A percentile compares a stretch with the other conserved stretches of the same genome.
Conservation (phyloP, 2,888 invertebrate genomes). For the Tineola bisselliella region DNA sequence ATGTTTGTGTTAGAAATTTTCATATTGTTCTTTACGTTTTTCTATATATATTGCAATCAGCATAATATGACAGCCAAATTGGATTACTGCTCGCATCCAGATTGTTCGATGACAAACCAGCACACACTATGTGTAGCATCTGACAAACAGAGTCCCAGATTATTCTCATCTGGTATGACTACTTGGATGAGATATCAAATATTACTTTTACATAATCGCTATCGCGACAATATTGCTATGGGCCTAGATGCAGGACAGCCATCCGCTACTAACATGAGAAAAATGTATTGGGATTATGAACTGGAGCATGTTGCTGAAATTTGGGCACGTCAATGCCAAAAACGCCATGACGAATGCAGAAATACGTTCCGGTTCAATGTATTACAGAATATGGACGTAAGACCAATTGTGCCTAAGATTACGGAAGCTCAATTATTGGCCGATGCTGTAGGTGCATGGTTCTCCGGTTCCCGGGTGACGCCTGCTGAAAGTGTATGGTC, state of each 20-base stretch:
- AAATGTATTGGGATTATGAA: conserved; percentile 63
- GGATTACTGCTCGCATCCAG: conserved; percentile 49
- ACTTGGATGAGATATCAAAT: conserved; percentile 58
- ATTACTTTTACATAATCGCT: conserved; percentile 49
- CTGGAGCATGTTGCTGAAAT: conserved; percentile 53
- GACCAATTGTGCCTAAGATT: conserved; percentile 42
- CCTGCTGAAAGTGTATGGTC: conserved; percentile 48
- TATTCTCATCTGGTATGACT: conserved; percentile 55
- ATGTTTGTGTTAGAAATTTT: not conserved
- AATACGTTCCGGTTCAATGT: conserved; percentile 54
- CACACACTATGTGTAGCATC: conserved; percentile 49
- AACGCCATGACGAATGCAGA: conserved; percentile 58
- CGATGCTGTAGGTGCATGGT: conserved; percentile 56
- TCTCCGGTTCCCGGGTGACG: conserved; percentile 48
- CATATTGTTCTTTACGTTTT: not conserved
- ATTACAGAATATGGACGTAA: conserved; percentile 56
- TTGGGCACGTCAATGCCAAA: conserved; percentile 61
- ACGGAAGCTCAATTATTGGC: conserved; percentile 55
- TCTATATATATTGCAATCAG: not conserved
- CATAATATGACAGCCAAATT: not conserved
- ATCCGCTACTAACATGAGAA: conserved; percentile 58
- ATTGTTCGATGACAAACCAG: conserved; percentile 50
- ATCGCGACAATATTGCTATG: conserved; percentile 57
- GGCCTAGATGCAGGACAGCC: conserved; percentile 58
- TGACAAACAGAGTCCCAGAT: conserved; percentile 40